These are phyloP conservation scores for Plumapathes pennacea DNA, from an alignment of 92 coral and sea anemone genomes.

Conservation along the genomic window DNA sequence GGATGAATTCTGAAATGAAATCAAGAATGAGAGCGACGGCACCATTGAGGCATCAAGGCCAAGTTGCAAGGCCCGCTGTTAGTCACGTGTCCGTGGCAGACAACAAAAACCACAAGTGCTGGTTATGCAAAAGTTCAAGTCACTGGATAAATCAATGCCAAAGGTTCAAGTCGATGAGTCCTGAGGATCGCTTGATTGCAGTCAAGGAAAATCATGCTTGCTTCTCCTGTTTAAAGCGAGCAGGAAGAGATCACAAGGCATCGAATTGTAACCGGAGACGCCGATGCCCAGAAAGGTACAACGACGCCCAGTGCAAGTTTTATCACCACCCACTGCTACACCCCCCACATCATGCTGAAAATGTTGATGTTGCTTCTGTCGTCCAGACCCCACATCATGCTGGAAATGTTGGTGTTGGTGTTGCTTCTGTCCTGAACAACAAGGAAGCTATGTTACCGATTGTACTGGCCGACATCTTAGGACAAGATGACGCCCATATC, in stretches of 20 bases:
- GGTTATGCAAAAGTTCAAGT: conserved; percentile 19
- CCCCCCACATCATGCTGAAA: too few relatives aligned
- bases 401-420: too few relatives aligned
- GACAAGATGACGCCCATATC: conserved; percentile 4
- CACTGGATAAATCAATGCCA: conserved; percentile 47
- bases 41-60: conserved; percentile 30
- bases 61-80: neutral
- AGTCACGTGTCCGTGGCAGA: neutral
- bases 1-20: conserved; percentile 61
- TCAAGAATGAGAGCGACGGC: conserved; percentile 53
- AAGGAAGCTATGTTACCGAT: conserved; percentile 17
- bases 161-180: conserved; percentile 17
- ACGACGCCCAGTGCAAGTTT: conserved; percentile 15
- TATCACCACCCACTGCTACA: conserved; percentile 20
- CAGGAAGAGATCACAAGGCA: conserved; percentile 40
- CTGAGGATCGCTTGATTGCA: conserved; percentile 15
- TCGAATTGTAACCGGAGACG: conserved; percentile 43
- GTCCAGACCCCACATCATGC: too few relatives aligned
- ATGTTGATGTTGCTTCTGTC: too few relatives aligned
- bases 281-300: conserved; percentile 18
- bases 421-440: neutral
- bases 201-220: conserved; percentile 52
- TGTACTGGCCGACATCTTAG: conserved; percentile 18
- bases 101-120: conserved; percentile 5
- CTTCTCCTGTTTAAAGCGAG: conserved; percentile 45